phyloP scores from a whole-genome alignment of 2,797 vertebrate species.

The Rhinatrema bivittatum region DNA sequence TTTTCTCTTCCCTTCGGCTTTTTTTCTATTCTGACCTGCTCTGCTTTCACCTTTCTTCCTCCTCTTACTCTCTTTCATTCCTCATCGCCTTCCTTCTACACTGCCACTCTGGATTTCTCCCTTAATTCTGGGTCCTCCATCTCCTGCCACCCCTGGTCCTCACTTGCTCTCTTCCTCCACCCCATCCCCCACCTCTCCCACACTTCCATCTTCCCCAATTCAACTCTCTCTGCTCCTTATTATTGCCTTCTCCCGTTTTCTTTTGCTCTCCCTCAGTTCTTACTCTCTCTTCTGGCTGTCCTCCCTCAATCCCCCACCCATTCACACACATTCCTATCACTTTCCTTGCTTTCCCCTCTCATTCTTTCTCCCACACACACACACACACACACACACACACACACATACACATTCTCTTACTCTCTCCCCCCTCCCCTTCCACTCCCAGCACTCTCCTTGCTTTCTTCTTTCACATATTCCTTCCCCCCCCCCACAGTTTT shows the following conservation, averaged over 20 bases:
- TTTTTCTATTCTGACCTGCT: conserved; percentile 17
- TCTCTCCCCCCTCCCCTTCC: conserved; percentile 11
- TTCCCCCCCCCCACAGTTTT: neutral
- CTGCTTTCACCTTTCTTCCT: no score
- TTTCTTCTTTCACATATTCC: neutral
- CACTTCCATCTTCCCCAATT: conserved; percentile 20
- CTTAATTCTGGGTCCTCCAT: conserved; percentile 8
- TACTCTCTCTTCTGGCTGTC: neutral
- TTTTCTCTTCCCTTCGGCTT: neutral
- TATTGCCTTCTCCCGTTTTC: neutral
- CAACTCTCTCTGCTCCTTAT: neutral
- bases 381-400: neutral
- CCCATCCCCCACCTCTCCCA: no score
- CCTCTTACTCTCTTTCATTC: conserved; percentile 7
- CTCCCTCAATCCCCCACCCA: conserved; percentile 1
- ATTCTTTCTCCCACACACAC: no score
- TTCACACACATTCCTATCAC: conserved; percentile 2
- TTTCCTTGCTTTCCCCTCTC: neutral
- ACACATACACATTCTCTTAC: conserved; percentile 15
- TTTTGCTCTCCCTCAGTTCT: neutral
- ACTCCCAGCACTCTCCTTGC: conserved; percentile 25
- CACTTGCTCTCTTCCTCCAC: neutral
- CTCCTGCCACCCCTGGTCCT: neutral
- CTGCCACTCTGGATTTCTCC: conserved; percentile 4
- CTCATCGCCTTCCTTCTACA: accelerated